Evolutionary conservation across 1,140 invertebrate species (phyloP).

Genomic region (Euglossa dilemma): DNA sequence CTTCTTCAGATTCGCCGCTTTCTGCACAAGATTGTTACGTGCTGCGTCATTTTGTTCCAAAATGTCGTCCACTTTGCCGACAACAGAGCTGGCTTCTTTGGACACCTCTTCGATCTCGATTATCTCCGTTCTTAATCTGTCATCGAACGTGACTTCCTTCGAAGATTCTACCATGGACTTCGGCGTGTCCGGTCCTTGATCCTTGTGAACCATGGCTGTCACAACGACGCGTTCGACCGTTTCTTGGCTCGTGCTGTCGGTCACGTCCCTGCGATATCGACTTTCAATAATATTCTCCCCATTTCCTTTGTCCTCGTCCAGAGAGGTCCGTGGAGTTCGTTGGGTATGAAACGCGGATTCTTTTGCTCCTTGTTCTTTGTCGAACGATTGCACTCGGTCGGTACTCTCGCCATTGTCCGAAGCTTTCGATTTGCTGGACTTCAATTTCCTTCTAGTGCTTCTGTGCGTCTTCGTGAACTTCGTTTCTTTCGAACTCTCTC

Average conservation of each 20-base stretch:
- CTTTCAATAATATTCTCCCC: conserved; percentile 29
- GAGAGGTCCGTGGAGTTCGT: conserved; percentile 7
- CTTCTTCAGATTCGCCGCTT: conserved; percentile 75
- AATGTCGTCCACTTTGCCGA: conserved; percentile 70
- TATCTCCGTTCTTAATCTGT: conserved; percentile 42
- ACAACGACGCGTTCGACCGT: conserved; percentile 75
- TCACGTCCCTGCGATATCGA: conserved; percentile 68
- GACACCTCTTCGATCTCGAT: conserved; percentile 49
- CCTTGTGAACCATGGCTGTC: conserved; percentile 78
- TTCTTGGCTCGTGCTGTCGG: conserved; percentile 79
- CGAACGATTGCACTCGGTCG: conserved; percentile 25
- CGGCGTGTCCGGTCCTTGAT: conserved; percentile 74
- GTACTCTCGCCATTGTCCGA: conserved; percentile 34
- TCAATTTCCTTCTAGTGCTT: conserved; percentile 61
- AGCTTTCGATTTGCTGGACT: conserved; percentile 32
- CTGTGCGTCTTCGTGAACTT: conserved; percentile 62
- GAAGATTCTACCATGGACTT: conserved; percentile 45
- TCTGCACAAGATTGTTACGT: conserved; percentile 68
- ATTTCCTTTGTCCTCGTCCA: conserved; percentile 38
- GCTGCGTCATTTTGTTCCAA: conserved; percentile 72
- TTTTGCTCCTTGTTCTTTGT: conserved; percentile 18
- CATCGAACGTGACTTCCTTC: conserved; percentile 42
- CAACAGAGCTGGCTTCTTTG: conserved; percentile 42
- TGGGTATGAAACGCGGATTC: not conserved
- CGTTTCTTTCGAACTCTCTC: conserved; percentile 68